phyloP scores from a whole-genome alignment of 2,888 invertebrate species.

The Acanthosepion esculentum region DNA sequence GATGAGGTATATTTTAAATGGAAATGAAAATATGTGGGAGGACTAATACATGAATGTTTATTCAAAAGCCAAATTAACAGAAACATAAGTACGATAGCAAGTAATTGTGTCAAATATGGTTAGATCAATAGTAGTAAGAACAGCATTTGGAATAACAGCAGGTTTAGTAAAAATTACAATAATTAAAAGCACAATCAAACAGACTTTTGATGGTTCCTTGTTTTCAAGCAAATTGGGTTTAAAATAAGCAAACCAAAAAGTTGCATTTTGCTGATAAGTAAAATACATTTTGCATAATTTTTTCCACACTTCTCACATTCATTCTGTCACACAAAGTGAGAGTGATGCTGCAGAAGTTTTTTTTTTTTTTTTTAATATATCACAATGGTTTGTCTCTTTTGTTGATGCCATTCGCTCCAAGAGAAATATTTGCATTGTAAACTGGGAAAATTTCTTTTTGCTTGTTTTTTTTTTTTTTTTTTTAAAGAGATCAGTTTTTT shows the following conservation, averaged over 20 bases:
- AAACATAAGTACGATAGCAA: background rate
- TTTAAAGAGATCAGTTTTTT: background rate
- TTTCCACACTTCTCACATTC: background rate
- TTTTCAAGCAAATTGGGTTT: background rate
- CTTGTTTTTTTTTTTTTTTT: background rate
- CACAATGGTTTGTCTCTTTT: background rate
- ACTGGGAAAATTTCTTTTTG: background rate
- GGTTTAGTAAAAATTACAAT: background rate
- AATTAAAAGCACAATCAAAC: background rate
- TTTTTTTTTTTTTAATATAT: background rate
- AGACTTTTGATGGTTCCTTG: background rate
- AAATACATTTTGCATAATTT: slow-evolving; percentile 6
- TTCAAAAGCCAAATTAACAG: background rate
- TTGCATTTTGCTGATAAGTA: slow-evolving; percentile 3
- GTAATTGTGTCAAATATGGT: background rate
- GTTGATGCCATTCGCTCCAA: background rate
- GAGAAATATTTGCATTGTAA: slow-evolving; percentile 33
- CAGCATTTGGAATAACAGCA: background rate
- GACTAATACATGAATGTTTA: background rate
- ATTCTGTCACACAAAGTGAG: background rate
- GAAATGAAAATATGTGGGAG: background rate
- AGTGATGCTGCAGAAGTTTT: background rate
- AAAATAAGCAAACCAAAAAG: background rate
- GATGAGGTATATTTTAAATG: background rate
- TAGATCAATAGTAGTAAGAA: background rate